Base-by-base conservation (phyloP, 2,113 vertebrate species). In the Poicephalus meyeri region DNA sequence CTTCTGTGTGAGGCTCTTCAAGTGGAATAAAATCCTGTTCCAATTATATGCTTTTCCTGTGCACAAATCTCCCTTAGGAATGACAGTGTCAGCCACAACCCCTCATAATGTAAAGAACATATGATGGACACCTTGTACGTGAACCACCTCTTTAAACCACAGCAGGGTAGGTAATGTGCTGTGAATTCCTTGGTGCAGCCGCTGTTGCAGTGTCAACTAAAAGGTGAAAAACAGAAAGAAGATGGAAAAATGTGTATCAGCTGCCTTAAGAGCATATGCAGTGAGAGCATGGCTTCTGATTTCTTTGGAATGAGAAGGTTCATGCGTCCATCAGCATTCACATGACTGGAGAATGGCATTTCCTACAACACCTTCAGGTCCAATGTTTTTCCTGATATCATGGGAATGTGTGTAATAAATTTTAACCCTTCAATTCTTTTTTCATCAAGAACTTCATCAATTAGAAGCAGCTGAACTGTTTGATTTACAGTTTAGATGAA, bases 91-190 rank as follows among this genome's bases (percentile, higher is more conserved):
- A 93, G 69, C 64, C 82, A 71, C 85, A 86, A 10, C 17, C 25
- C 89, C 63, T 85, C 46, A 6, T 19, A 55, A 71, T 44, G 49
- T 37, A 64, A 55, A 46, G 39, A 85, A 68, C 68, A 39, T 7
- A 24, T 24, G 28, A 47, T 35, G 68, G 44, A 77, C 42, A 8
- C 28, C 55, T 90, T 37, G 58, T 42, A 17, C 6, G 23, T 39
- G 77, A 91, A 80, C 42, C 52, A 33, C 5, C 1, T 1, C 2
- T 20, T 61, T 65, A 76, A 76, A 55, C 29, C 0, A 0, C 37
- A 50, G 35, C 85, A 61, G 81, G 58, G 25, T 50, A 66, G 58
- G 66, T 71, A 76, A 72, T 0, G 13, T 33, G 58, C 37, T 70
- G 24, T 12, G 12, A 78, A 88, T 85, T 82, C 87, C 85, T 49